Conservation (phyloP, 2,888 invertebrate species). For the Catocala nupta region DNA sequence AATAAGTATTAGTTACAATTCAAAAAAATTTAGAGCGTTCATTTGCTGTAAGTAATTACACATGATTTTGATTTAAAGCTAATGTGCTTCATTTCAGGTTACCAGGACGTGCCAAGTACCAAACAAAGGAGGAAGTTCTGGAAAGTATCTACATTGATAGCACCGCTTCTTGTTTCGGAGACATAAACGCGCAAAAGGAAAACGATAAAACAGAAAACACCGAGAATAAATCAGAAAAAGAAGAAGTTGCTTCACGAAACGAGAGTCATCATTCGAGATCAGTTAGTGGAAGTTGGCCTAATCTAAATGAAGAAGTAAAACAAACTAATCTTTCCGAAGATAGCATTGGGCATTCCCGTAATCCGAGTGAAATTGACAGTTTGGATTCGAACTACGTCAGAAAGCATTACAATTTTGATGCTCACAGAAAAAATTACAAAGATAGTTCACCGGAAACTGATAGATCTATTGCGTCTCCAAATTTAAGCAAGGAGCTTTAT, state of each 20-base stretch:
- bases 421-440: slow-evolving; percentile 78
- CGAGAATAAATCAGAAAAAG: slow-evolving; percentile 73
- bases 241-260: slow-evolving; percentile 71
- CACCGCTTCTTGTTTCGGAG: slow-evolving; percentile 84
- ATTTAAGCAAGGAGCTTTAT: slow-evolving; percentile 76
- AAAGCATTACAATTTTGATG: slow-evolving; percentile 86
- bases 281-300: slow-evolving; percentile 82
- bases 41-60: no score
- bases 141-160: slow-evolving; percentile 85
- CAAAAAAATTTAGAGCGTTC: no score
- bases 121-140: slow-evolving; percentile 84
- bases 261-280: slow-evolving; percentile 77
- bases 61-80: no score
- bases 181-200: slow-evolving; percentile 79
- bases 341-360: slow-evolving; percentile 81
- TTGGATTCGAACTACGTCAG: slow-evolving; percentile 87
- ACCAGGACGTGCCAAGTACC: slow-evolving; percentile 82
- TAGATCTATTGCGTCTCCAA: slow-evolving; percentile 71
- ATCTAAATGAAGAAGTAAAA: slow-evolving; percentile 79
- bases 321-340: slow-evolving; percentile 81
- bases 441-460: slow-evolving; percentile 83
- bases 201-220: slow-evolving; percentile 65
- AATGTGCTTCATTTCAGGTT: slow-evolving; percentile 69
- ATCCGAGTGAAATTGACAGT: slow-evolving; percentile 87
- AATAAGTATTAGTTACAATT: no score